Evolutionary conservation across 2,113 vertebrate genomes (phyloP).

Genomic region (Mirounga angustirostris): DNA sequence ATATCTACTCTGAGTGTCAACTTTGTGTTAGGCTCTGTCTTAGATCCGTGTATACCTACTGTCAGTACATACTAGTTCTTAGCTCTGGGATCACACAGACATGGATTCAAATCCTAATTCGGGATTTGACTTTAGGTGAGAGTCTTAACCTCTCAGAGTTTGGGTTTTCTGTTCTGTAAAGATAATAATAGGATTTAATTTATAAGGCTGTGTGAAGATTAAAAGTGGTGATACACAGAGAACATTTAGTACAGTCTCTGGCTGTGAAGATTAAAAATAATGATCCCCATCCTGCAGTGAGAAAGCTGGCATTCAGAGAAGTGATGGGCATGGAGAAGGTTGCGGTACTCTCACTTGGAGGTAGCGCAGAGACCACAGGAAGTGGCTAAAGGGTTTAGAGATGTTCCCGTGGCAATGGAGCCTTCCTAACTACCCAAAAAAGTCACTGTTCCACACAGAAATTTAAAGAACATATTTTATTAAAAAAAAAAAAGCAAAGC

Average conservation of each 20-base stretch:
- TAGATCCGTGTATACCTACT: background rate
- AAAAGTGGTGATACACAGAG: background rate
- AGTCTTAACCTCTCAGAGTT: background rate
- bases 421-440: background rate
- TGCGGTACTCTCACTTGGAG: too few species aligned
- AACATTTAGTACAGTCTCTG: background rate
- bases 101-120: background rate
- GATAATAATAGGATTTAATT: background rate
- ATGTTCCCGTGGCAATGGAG: accelerated
- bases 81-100: background rate
- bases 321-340: background rate
- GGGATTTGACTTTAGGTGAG: background rate
- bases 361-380: background rate
- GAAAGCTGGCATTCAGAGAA: background rate
- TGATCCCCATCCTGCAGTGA: background rate
- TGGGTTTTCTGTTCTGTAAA: background rate
- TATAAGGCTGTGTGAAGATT: background rate
- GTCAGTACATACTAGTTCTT: background rate
- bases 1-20: background rate
- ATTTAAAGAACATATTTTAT: background rate
- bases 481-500: background rate
- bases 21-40: background rate
- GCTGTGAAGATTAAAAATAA: background rate
- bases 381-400: background rate
- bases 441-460: background rate